A percentile compares a stretch with the other conserved stretches of the same genome.
phyloP scores from a whole-genome alignment of 2,888 invertebrate species.

The Oscheius sp. region DNA sequence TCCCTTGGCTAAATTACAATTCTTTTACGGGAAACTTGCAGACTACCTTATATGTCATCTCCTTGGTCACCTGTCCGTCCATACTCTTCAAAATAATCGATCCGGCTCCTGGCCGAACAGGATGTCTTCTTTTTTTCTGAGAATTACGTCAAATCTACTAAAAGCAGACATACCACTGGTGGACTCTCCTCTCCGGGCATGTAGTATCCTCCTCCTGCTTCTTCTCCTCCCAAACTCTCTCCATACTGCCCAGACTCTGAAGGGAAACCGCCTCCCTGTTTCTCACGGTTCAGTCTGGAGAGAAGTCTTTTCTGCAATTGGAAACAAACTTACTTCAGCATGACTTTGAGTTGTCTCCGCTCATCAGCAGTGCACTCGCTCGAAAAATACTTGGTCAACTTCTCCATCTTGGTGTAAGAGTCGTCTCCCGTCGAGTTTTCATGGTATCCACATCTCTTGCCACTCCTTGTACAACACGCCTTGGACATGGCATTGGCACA shows the following conservation, averaged over 20 bases:
- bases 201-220: constrained; percentile 13
- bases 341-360: not conserved
- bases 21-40: too few species aligned
- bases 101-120: constrained; percentile 5
- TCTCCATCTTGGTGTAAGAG: constrained; percentile 35
- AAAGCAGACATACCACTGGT: not conserved
- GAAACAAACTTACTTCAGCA: not conserved
- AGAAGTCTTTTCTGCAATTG: too few species aligned
- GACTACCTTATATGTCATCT: too few species aligned
- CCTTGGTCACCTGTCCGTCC: not conserved
- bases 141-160: not conserved
- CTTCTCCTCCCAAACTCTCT: constrained; percentile 9
- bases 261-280: too few species aligned
- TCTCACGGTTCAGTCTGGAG: too few species aligned
- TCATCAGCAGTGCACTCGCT: constrained; percentile 1
- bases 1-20: too few species aligned
- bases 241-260: not conserved
- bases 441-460: constrained; percentile 43
- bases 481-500: constrained; percentile 49
- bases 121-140: constrained; percentile 15
- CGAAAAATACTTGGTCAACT: constrained; percentile 1
- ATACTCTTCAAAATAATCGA: constrained; percentile 15
- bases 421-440: constrained; percentile 30
- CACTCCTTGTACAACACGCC: constrained; percentile 41
- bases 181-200: not conserved